Conservation (phyloP, 2,888 invertebrate genomes). For the Caenorhabditis plicata region DNA sequence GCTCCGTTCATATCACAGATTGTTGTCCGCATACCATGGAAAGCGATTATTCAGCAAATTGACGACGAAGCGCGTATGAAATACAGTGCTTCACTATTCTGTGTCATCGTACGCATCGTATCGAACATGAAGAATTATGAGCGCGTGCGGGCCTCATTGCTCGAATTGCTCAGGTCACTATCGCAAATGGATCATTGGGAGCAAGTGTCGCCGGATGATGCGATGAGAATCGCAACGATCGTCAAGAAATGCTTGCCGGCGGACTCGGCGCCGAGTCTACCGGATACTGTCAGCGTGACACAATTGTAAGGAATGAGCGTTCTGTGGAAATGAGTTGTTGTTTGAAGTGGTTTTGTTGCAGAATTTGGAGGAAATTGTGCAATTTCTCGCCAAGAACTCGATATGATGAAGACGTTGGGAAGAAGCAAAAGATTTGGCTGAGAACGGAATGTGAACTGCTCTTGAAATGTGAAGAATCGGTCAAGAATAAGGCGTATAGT, state of each 20-base stretch:
- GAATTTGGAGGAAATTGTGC: conserved; percentile 57
- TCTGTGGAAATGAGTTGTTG: background rate
- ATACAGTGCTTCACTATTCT: conserved; percentile 51
- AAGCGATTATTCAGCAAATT: conserved; percentile 23
- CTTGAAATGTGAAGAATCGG: conserved; percentile 25
- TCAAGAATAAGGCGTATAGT: conserved; percentile 37
- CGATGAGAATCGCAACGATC: conserved; percentile 23
- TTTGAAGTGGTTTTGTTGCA: conserved; percentile 27
- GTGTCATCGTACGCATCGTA: conserved; percentile 39
- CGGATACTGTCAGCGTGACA: conserved; percentile 32
- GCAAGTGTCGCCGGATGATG: conserved; percentile 41
- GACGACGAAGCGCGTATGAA: conserved; percentile 47
- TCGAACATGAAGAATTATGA: conserved; percentile 44
- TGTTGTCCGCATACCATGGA: conserved; percentile 58
- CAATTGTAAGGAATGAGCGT: conserved; percentile 25
- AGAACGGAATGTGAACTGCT: conserved; percentile 47
- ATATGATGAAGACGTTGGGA: conserved; percentile 8
- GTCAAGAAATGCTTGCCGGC: conserved; percentile 30
- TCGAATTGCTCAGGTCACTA: conserved; percentile 47
- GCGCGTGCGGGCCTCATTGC: conserved; percentile 57
- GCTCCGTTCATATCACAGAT: conserved; percentile 55
- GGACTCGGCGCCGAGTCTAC: conserved; percentile 31
- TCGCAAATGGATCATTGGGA: conserved; percentile 47
- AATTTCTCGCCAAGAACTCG: conserved; percentile 39
- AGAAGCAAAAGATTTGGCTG: conserved; percentile 49